Base-by-base conservation (phyloP, 2,888 invertebrate species). In the Drosophila mercatorum region DNA sequence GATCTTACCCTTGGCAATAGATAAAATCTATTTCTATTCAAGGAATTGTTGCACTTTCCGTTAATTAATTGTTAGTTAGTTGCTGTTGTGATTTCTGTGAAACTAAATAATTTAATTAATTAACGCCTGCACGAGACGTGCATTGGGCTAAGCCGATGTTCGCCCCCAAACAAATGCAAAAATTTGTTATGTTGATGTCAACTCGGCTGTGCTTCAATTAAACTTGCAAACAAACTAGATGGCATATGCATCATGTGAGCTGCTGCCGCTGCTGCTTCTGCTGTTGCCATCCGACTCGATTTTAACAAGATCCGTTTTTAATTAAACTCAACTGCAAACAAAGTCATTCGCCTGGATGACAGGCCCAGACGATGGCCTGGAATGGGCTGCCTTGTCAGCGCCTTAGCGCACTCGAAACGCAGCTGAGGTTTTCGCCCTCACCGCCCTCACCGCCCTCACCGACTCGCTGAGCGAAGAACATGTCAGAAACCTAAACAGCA, bases 291-390 rank as follows among this genome's bases (percentile, higher is more conserved):
- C 56, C 65, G 72, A 62, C 58, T 64, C 76, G 72, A 78, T 80
- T 81, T 82, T 56, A 67, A 67, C 72, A 66, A 83, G 87, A 85
- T 85, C 83, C 88, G 83, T 76, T 85, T 85, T 85, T 86, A 86
- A 86, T 86, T 86, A 86, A 86, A 89, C 85, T 78, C 77, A 82
- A 89, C 89, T 80, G 69, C 88, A 84, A 89, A 83, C 83, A 85
- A 88, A 84, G 84, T 78, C 89, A 78, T 80, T 74, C 59, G 44
- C 68, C 73, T 73, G 69, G 17, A 71, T 69, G 61, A 68, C 72
- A 69, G 46, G 31, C 60, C 14, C 58, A 53, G 57, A 46, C 63
- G 62, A 44, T 43, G 59, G 43, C 40, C 40, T 26, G 49, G n/a
- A 17, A 5, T 49, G 49, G 12, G 43, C 43, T 47, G 60, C 59